These are phyloP conservation scores for Eucera pruinosa DNA, from an alignment of 2,888 invertebrate species.

Conservation along the genomic window DNA sequence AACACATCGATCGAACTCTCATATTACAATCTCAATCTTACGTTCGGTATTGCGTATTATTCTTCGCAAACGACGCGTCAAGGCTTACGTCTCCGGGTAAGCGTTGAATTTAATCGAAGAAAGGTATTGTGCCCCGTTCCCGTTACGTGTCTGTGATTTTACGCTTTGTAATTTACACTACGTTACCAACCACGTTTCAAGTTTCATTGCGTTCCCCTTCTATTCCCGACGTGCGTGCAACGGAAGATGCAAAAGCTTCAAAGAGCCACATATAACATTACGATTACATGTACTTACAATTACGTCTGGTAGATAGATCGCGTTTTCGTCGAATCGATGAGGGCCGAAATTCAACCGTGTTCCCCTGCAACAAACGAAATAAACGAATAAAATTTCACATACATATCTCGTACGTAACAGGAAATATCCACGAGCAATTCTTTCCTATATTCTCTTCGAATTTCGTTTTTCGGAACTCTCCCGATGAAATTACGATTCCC, in stretches of 20 bases:
- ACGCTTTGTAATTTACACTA: conserved; percentile 28
- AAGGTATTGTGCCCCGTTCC: conserved; percentile 2
- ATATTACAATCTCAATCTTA: conserved; percentile 27
- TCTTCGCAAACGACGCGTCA: not conserved
- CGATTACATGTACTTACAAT: conserved; percentile 31
- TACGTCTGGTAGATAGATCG: conserved; percentile 21
- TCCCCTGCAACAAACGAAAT: conserved; percentile 15
- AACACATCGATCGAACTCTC: not conserved
- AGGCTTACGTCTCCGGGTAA: too few relatives aligned
- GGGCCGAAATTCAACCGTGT: conserved; percentile 35
- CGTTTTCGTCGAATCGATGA: conserved; percentile 3
- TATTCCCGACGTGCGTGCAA: conserved; percentile 5
- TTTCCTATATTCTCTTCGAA: conserved; percentile 27
- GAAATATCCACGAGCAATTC: conserved; percentile 26
- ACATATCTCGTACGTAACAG: conserved; percentile 45
- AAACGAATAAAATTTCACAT: conserved; percentile 47
- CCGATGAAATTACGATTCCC: not conserved
- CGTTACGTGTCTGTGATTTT: conserved; percentile 43
- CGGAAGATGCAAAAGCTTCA: conserved; percentile 17
- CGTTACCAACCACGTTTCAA: conserved; percentile 23
- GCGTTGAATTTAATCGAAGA: too few relatives aligned
- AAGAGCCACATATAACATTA: conserved; percentile 10
- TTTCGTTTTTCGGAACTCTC: too few relatives aligned
- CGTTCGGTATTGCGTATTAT: not conserved
- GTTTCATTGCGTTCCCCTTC: conserved; percentile 24